These are phyloP conservation scores for Alca torda DNA, from an alignment of 2,797 vertebrate genomes.

Conservation along the genomic window DNA sequence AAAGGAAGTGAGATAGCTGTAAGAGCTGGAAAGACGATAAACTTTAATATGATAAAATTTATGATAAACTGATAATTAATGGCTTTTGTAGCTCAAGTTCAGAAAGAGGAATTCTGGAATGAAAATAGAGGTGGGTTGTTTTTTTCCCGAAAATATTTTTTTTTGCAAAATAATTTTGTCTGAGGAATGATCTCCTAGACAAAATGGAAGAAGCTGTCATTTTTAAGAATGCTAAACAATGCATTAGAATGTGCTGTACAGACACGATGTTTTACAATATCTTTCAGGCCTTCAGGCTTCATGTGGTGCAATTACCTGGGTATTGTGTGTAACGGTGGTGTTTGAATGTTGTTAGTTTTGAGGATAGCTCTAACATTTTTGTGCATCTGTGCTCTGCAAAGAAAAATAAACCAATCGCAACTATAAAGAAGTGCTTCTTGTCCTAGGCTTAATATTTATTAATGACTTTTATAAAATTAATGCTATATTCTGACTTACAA, in stretches of 20 bases:
- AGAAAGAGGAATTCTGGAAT: neutral
- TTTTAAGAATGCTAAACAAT: neutral
- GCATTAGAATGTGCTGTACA: neutral
- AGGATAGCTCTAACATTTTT: neutral
- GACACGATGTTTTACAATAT: neutral
- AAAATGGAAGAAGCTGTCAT: neutral
- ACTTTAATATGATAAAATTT: too few species aligned
- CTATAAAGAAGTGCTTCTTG: neutral
- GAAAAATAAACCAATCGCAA: neutral
- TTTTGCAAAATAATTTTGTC: neutral
- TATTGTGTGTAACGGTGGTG: neutral
- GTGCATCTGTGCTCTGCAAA: neutral
- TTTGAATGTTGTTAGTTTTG: neutral
- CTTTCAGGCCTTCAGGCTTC: neutral
- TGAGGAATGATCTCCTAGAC: neutral
- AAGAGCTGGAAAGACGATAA: neutral
- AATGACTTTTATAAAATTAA: neutral
- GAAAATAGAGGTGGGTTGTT: fast-evolving
- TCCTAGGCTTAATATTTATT: neutral
- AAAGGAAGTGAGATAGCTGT: neutral
- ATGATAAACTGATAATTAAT: neutral
- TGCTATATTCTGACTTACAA: neutral
- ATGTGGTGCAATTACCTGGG: neutral
- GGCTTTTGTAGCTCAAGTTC: neutral
- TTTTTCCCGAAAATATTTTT: neutral